Evolutionary conservation across 2,888 invertebrate genomes (phyloP).

Genomic region (Drosophila affinis): DNA sequence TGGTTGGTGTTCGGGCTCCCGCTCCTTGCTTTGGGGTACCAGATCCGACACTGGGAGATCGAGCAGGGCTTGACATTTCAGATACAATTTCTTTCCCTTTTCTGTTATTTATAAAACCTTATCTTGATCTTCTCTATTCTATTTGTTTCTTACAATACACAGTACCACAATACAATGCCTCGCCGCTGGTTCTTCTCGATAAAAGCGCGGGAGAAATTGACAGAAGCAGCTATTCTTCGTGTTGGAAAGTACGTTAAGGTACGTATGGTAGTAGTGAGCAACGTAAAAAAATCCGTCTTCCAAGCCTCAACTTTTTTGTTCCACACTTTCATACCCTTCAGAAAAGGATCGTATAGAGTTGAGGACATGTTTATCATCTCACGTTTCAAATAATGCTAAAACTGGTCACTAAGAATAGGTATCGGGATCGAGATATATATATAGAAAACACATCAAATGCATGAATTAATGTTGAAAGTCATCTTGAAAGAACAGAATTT

Average conservation of each 20-base stretch:
- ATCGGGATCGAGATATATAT: too few relatives aligned
- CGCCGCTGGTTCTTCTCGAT: constrained; percentile 26
- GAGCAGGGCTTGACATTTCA: constrained; percentile 82
- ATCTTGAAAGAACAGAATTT: too few relatives aligned
- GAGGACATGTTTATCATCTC: too few relatives aligned
- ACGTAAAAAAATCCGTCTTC: constrained; percentile 32
- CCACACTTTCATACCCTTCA: too few relatives aligned
- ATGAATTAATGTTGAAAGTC: too few relatives aligned
- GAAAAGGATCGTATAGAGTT: too few relatives aligned
- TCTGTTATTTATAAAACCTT: constrained; percentile 19
- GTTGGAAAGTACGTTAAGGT: constrained; percentile 32
- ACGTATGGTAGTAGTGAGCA: constrained; percentile 10
- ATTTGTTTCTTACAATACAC: too few relatives aligned
- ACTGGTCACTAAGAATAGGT: too few relatives aligned
- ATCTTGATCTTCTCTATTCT: not conserved
- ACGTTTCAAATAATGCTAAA: too few relatives aligned
- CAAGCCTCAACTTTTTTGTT: constrained; percentile 34
- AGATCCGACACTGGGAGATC: constrained; percentile 64
- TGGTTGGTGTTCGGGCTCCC: constrained; percentile 77
- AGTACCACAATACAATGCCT: constrained; percentile 15
- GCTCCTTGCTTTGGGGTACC: constrained; percentile 62
- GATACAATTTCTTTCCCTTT: constrained; percentile 7
- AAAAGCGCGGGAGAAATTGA: constrained; percentile 69
- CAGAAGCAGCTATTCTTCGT: constrained; percentile 47
- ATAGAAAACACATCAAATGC: too few relatives aligned